Base-by-base conservation (phyloP, 2,797 vertebrate genomes). In the Cryptoprocta ferox region DNA sequence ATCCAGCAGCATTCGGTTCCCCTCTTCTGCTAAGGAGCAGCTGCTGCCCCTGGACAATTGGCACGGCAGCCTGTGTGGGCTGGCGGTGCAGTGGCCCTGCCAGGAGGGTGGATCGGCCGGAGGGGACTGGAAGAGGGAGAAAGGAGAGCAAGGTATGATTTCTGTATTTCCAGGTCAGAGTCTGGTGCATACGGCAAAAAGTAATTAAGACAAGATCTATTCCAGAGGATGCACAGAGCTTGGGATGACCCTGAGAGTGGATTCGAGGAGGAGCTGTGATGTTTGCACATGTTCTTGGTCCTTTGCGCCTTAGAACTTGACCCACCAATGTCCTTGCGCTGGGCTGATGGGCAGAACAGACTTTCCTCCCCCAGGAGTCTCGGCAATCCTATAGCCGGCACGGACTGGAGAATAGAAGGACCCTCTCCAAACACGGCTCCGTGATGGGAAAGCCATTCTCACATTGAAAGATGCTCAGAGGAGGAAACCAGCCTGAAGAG, bases 361-460 rank as follows among this genome's bases (percentile, higher is more conserved):
- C 61, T 35, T 63, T 70, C 42, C 19, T 70, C 19, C 53, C 16
- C 35, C 12, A 8, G 59, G 73, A 6, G 56, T 48, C 68, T 59
- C 0, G 4, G 79, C 32, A 19, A 16, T 32, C 21, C 59, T 76
- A 30, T n/a, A 14, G 21, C 61, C 1, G 0, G 30, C 0, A 24
- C 28, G 9, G 39, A 53, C 61, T 16, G 18, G 50, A 68, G 35
- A 9, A 15, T 0, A 2, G 24, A 24, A 45, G 48, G 88, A 8
- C 63, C 79, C 79, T 78, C 28, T 53, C 61, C 24, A 21, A 39
- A 42, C 2, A 39, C 14, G 4, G 79, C 56, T 50, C 80, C 35
- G 0, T 28, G 6, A 16, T 0, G 6, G 89, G 79, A 53, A 73
- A 79, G 65, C 63, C 48, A 5, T 18, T 48, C 73, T 30, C 21